These are phyloP conservation scores for Pocillopora grandis DNA, from an alignment of 92 coral and sea anemone species.

Conservation along the genomic window DNA sequence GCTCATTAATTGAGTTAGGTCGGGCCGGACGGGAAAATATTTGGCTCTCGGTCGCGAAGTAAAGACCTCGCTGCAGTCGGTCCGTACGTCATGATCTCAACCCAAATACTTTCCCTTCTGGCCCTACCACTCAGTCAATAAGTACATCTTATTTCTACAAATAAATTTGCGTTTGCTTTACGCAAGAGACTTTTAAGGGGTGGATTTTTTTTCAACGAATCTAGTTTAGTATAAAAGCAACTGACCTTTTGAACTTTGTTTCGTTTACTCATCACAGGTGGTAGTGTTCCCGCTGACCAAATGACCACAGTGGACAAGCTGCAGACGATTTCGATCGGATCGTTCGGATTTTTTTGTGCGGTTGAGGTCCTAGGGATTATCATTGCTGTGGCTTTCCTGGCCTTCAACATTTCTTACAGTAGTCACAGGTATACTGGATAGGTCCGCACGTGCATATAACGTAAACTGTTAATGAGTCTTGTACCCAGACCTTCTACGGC, in stretches of 20 bases:
- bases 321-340: constrained; percentile 41
- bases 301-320: constrained; percentile 37
- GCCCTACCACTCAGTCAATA: no score
- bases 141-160: no score
- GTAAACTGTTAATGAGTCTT: neutral
- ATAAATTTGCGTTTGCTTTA: no score
- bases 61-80: no score
- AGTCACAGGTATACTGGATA: constrained; percentile 49
- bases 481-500: no score
- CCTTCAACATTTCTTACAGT: constrained; percentile 61
- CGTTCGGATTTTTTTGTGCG: constrained; percentile 54
- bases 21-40: no score
- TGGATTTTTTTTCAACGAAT: no score
- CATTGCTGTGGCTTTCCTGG: constrained; percentile 55
- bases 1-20: no score
- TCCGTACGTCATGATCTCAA: no score
- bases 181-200: no score
- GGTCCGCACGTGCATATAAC: neutral
- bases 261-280: constrained; percentile 37
- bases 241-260: neutral
- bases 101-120: no score
- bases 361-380: constrained; percentile 61
- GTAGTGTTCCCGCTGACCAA: constrained; percentile 54
- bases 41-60: no score
- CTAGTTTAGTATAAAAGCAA: neutral